Base-by-base conservation (phyloP, 2,888 invertebrate species). In the Drosophila bunnanda region DNA sequence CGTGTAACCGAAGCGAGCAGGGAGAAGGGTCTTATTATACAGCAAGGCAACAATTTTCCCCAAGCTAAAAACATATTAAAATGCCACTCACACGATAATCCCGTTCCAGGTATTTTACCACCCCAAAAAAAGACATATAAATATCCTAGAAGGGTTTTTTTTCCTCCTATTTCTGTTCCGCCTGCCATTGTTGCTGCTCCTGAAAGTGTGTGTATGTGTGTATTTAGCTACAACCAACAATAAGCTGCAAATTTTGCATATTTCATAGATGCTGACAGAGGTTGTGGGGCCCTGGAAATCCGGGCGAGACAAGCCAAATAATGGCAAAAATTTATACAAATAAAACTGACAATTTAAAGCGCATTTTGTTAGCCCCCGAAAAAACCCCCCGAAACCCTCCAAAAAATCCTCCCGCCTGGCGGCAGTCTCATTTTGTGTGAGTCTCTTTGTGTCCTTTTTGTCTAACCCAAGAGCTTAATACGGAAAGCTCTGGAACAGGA, bases 161-260 rank as follows among this genome's bases (percentile, higher is more conserved):
- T 4, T 15, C 7, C 8, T 71, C 60, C 68, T 75, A 75, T 57
- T 73, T 44, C 12, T 43, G 43, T 17, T 48, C 1, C 46, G 73
- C 58, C 76, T 56, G 22, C 60, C 36, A 39, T 44, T n/a, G 22
- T 43, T 64, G 60, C 44, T 43, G n/a, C 7, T 36, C 15, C 28
- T 22, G 15, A 39, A 6, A 30, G 38, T 36, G 17, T 55, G 9
- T 46, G 12, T 28, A n/a, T 46, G 25, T 62, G 34, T 41, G 34
- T 80, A 87, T 84, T 82, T 79, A 77, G 82, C 70, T 76, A 81
- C 75, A 59, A 22, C 43, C 85, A 62, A 71, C 71, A 88, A 85
- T 88, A 88, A 83, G 88, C 88, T 84, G 86, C 73, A 82, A 85
- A 85, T 88, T 84, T 82, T 82, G 77, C 83, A 88, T 84, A 84